Conservation (phyloP, 2,797 vertebrate genomes). For the Lepilemur ruficaudatus region DNA sequence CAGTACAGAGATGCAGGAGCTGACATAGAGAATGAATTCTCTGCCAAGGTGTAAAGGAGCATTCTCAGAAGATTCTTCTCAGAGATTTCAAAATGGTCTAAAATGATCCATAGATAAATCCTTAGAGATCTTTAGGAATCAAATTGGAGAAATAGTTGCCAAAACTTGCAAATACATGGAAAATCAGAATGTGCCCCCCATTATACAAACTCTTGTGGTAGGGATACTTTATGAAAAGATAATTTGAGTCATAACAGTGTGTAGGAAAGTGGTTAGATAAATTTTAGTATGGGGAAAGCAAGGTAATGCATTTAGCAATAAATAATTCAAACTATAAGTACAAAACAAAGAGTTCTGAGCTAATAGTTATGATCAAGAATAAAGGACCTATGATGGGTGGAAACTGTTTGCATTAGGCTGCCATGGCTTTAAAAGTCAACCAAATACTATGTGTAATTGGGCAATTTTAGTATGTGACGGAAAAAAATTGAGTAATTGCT, state of each 20-base stretch:
- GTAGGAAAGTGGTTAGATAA: not conserved
- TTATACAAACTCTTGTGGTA: not conserved
- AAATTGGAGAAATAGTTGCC: not conserved
- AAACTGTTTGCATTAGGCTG: not conserved
- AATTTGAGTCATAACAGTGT: not conserved
- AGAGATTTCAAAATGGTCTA: not conserved
- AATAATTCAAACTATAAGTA: constrained; percentile 52
- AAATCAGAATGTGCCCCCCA: not conserved
- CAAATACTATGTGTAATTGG: not conserved
- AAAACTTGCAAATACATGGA: not conserved
- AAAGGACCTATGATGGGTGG: not conserved
- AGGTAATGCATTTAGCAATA: constrained; percentile 40
- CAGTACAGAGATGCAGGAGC: rapidly evolving
- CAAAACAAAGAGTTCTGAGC: constrained; percentile 25
- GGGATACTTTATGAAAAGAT: not conserved
- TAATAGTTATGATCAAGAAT: not conserved
- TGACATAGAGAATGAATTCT: not conserved
- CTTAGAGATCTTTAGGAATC: not conserved
- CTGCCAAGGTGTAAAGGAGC: rapidly evolving
- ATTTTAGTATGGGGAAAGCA: constrained; percentile 35
- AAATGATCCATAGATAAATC: not conserved
- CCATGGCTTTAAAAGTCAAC: not conserved
- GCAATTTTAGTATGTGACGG: not conserved
- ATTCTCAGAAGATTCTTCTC: not conserved
- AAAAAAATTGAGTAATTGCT: not conserved